phyloP scores from a whole-genome alignment of 2,888 invertebrate species.

The Linnaemya vulpina region DNA sequence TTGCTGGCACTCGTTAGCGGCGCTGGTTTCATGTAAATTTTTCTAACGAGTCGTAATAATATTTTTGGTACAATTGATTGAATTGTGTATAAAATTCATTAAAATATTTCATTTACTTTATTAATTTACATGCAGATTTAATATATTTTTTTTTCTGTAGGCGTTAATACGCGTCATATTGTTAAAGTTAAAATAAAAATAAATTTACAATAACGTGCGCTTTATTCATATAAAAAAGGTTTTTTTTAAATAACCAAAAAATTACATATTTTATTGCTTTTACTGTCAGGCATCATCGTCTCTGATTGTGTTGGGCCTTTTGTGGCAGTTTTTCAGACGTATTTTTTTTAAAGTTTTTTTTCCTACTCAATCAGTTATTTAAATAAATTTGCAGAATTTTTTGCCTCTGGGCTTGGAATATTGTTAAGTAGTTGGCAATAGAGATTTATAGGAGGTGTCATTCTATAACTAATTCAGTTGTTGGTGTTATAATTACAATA shows the following conservation, averaged over 20 bases:
- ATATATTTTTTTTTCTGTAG: not conserved
- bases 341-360: not conserved
- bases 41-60: not conserved
- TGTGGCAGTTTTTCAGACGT: not conserved
- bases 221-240: not conserved
- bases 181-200: not conserved
- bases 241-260: no score
- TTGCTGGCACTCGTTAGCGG: not conserved
- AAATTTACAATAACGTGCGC: not conserved
- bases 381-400: not conserved
- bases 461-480: no score
- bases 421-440: no score
- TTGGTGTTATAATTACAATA: no score
- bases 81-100: slow-evolving; percentile 4
- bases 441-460: no score
- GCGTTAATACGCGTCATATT: not conserved
- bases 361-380: not conserved
- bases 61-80: slow-evolving; percentile 1
- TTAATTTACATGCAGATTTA: slow-evolving; percentile 1
- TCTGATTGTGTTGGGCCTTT: not conserved
- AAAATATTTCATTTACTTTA: slow-evolving; percentile 12
- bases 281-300: not conserved
- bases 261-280: not conserved
- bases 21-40: not conserved
- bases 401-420: no score